Evolutionary conservation across 2,888 invertebrate genomes (phyloP).

Genomic region (Tholera decimalis): DNA sequence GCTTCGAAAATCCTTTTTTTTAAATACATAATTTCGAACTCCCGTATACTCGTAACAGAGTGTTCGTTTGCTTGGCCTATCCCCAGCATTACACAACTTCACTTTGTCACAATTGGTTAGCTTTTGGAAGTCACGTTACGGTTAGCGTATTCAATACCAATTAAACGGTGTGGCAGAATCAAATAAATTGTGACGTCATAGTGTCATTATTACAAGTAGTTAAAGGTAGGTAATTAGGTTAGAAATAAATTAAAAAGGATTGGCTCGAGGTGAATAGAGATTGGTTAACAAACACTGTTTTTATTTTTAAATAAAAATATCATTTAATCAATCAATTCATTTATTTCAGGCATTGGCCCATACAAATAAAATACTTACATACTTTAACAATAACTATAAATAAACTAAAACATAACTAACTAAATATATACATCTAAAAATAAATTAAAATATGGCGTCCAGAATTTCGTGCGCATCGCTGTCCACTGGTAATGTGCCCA

Average conservation of each 20-base stretch:
- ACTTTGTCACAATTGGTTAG: slow-evolving; percentile 46
- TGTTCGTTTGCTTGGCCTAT: neutral
- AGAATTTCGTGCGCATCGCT: too few species aligned
- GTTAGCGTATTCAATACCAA: slow-evolving; percentile 43
- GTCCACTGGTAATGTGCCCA: too few species aligned
- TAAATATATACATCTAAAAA: too few species aligned
- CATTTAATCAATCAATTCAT: too few species aligned
- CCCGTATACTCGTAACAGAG: too few species aligned
- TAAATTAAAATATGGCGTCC: too few species aligned
- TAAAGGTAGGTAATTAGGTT: slow-evolving; percentile 26
- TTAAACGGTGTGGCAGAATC: slow-evolving; percentile 34
- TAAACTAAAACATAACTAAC: too few species aligned
- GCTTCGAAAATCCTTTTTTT: too few species aligned
- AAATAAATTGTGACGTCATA: slow-evolving; percentile 28
- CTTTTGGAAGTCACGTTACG: slow-evolving; percentile 31
- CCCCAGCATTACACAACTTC: slow-evolving; percentile 10
- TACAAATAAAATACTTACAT: too few species aligned
- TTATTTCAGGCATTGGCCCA: too few species aligned
- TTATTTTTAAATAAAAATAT: neutral
- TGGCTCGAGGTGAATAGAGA: neutral
- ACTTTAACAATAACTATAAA: too few species aligned
- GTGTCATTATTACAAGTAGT: slow-evolving; percentile 3
- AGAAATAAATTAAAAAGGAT: slow-evolving; percentile 6
- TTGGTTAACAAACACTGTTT: neutral
- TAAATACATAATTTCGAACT: too few species aligned